Evolutionary conservation across 2,888 invertebrate species (phyloP), one percentile per base, ranked within the genome.

Genomic region (Ecdyonurus torrentis): DNA sequence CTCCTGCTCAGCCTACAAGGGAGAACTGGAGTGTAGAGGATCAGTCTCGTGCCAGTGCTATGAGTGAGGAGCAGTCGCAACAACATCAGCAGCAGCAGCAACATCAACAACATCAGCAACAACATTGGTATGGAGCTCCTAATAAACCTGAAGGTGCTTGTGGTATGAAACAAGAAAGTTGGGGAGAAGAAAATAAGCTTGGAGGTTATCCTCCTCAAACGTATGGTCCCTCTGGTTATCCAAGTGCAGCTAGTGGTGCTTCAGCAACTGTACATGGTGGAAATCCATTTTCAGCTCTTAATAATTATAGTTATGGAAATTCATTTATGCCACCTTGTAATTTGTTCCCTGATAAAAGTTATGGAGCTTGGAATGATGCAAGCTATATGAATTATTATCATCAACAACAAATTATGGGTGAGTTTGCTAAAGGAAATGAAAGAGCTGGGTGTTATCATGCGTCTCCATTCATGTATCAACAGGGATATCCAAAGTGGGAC

Each of bases 401-500:
- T 25, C 65, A 64, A 58, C 55, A 55, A 55, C 55, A 55, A 55
- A n/a, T 55, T 22, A 59, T 62, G 15, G 60, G 64, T 61, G 63
- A 65, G n/a, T 65, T 65, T 20, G 60, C 63, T 15, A 66, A 66
- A 52, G 64, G 65, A 53, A 64, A 63, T 60, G 64, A 63, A 59
- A 59, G 63, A 24, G 61, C 63, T 10, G 64, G 65, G 5, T 66
- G 66, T 60, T 66, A 66, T 25, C 66, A 66, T 62, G 58, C 64
- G 2, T 62, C 65, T 20, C 66, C 66, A 7, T 66, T 64, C 60
- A 62, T 65, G 20, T 66, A 65, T 52, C 66, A 64, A 59, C 71
- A 72, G 61, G 79, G 82, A 3, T 83, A 83, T 66, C 81, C 82
- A 67, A 79, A 37, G 15, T 37, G 37, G 37, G 37, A 37, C 15